Evolutionary conservation across 1,140 invertebrate species (phyloP).

Genomic region (Eupristina koningsbergeri): DNA sequence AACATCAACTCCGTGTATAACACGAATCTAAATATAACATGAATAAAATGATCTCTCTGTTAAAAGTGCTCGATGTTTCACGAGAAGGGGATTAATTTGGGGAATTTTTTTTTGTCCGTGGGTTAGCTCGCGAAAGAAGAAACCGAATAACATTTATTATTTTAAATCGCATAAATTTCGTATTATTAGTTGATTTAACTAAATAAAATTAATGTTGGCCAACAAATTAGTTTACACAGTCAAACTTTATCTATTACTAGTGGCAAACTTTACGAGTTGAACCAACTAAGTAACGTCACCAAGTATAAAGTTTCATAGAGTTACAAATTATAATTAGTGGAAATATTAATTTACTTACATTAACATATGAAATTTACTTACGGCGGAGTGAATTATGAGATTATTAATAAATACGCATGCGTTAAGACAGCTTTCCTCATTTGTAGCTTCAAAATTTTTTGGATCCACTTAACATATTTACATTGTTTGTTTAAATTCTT

Average conservation of each 20-base stretch:
- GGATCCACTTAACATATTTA: too few relatives aligned
- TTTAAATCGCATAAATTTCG: not conserved
- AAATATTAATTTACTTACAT: constrained; percentile 37
- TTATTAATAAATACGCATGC: not conserved
- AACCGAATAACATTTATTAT: not conserved
- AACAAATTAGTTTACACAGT: constrained; percentile 38
- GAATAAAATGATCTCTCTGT: not conserved
- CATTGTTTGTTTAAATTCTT: too few relatives aligned
- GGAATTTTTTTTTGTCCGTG: not conserved
- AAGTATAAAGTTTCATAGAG: constrained; percentile 14
- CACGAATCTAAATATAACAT: too few relatives aligned
- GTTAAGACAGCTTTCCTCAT: too few relatives aligned
- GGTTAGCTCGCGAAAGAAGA: not conserved
- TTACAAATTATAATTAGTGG: constrained; percentile 33
- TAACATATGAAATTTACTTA: not conserved
- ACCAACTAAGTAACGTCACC: constrained; percentile 17
- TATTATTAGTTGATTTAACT: constrained; percentile 17
- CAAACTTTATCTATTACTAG: constrained; percentile 43
- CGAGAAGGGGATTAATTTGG: not conserved
- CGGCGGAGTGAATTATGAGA: not conserved
- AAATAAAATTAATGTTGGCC: constrained; percentile 21
- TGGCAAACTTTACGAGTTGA: constrained; percentile 30
- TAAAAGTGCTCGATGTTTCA: not conserved
- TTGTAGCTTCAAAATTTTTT: too few relatives aligned
- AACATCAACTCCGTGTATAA: not conserved